Conservation (phyloP, 2,797 vertebrate species). For the Novumbra hubbsi region DNA sequence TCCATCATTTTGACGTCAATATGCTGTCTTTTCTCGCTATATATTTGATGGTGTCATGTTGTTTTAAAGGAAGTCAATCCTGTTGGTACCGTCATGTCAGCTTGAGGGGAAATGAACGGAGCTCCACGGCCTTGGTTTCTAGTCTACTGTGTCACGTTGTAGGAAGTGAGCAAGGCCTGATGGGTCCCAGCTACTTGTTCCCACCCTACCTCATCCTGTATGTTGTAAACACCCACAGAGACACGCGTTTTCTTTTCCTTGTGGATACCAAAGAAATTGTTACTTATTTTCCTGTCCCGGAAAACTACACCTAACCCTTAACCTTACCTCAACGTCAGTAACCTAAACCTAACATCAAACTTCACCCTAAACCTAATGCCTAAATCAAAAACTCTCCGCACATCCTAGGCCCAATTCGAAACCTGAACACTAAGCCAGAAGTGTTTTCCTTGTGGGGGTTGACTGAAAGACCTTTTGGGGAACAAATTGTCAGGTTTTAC, state of each 20-base stretch:
- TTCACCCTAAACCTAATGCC: too few relatives aligned
- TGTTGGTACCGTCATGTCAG: not conserved
- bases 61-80: not conserved
- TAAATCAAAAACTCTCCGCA: not conserved
- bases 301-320: too few relatives aligned
- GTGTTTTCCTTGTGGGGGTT: too few relatives aligned
- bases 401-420: too few relatives aligned
- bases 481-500: too few relatives aligned
- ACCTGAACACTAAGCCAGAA: too few relatives aligned
- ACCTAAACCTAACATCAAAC: too few relatives aligned
- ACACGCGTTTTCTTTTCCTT: not conserved
- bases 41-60: not conserved
- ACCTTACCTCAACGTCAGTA: too few relatives aligned
- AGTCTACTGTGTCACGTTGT: not conserved
- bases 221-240: not conserved
- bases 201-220: slow-evolving; percentile 24
- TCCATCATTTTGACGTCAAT: not conserved
- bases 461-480: too few relatives aligned
- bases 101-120: slow-evolving; percentile 11
- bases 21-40: not conserved
- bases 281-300: not conserved
- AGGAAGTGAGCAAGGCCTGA: slow-evolving; percentile 28
- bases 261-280: not conserved
- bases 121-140: slow-evolving; percentile 3
- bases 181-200: slow-evolving; percentile 40